Evolutionary conservation across 2,113 vertebrate species (phyloP), one percentile per base, ranked within the genome.

Genomic region (Ptychochromis oligacanthus): DNA sequence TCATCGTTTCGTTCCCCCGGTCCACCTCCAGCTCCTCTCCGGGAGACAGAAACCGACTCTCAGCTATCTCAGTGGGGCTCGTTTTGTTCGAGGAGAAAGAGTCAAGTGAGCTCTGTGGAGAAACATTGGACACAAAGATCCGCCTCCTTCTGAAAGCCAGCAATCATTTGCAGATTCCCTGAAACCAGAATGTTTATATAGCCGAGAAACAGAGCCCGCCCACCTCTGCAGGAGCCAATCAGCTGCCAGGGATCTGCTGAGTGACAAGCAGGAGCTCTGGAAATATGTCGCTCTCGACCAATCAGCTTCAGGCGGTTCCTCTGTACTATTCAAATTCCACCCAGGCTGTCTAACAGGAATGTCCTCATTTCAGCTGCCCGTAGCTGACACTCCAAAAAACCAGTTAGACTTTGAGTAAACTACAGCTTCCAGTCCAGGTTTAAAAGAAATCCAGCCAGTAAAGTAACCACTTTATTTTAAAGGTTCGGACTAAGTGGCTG

Each of bases 281-380:
- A 93, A 76, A 74, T 58, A 75, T 87, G 87, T 67, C 34, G 18
- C 1, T 56, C 14, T 34, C 2, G 52, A 57, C 98, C 97, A 98
- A 98, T 99, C 88, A 93, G 88, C 93, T 56, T 31, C 82, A 67
- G 95, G 96, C 95, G 95, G 95, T 93, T 95, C 93, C 91, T 94
- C 91, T 87, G 92, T 90, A 79, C 94, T 93, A 94, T 96, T 96
- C 95, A 96, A 96, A 96, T 95, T 95, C 92, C 93, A 90, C 88
- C 94, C 95, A 92, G 93, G 94, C 91, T 94, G 95, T 91, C 93
- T 87, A 91, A 81, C 90, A 84, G 89, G 96, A 96, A 95, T 92
- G 95, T 95, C 95, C 96, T 95, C 62, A 75, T 88, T 89, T 80
- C 88, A 28, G 82, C 38, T 40, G 75, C 81, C 78, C 56, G 55